phyloP scores from a whole-genome alignment of 2,797 vertebrate species.

The Vespertilio murinus region DNA sequence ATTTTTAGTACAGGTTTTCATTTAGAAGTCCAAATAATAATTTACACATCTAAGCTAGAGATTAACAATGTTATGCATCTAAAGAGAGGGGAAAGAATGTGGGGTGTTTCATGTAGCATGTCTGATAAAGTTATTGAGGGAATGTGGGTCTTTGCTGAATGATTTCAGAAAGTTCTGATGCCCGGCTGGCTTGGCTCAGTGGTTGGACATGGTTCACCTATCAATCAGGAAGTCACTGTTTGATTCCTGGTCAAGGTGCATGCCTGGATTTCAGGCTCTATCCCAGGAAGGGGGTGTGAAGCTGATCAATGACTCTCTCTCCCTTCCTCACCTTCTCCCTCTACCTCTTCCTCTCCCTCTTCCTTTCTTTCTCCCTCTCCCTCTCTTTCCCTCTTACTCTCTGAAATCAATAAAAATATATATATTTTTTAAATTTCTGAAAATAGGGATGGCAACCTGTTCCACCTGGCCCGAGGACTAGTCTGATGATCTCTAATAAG shows the following conservation, averaged over 20 bases:
- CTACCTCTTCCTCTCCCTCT: too few species aligned
- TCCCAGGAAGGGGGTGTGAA: too few species aligned
- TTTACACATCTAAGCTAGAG: constrained; percentile 3
- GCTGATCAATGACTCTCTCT: too few species aligned
- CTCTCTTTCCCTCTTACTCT: too few species aligned
- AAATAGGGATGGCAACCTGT: neutral
- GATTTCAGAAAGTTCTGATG: neutral
- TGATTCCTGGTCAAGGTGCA: too few species aligned
- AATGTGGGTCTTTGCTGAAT: neutral
- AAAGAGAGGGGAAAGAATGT: neutral
- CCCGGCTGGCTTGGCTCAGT: too few species aligned
- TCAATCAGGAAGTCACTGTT: too few species aligned
- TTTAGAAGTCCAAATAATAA: constrained; percentile 47
- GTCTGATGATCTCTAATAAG: constrained; percentile 5
- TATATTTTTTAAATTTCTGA: neutral
- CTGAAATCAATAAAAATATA: too few species aligned
- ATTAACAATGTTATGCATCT: neutral
- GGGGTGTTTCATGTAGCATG: neutral
- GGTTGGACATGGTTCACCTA: too few species aligned
- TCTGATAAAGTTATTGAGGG: neutral
- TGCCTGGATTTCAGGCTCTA: too few species aligned
- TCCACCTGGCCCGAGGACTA: neutral
- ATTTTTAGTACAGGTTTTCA: constrained; percentile 44
- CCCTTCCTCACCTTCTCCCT: too few species aligned
- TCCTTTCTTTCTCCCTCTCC: too few species aligned